phyloP scores from a whole-genome alignment of 2,888 invertebrate genomes.

The Sminthurides aquaticus region DNA sequence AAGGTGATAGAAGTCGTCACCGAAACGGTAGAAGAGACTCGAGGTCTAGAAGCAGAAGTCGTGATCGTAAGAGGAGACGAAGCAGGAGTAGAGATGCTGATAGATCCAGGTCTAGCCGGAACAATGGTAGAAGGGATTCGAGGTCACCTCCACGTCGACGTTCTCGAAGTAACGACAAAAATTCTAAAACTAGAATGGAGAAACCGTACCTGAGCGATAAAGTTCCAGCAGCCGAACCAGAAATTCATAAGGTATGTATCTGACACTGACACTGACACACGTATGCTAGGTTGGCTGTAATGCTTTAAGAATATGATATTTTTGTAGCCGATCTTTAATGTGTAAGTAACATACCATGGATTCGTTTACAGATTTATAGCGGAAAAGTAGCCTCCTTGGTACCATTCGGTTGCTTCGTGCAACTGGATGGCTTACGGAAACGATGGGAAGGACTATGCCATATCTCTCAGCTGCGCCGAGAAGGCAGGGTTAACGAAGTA shows the following conservation, averaged over 20 bases:
- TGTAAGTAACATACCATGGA: no score
- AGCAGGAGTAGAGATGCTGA: slow-evolving; percentile 40
- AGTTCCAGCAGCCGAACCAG: slow-evolving; percentile 50
- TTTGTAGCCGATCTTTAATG: no score
- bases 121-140: slow-evolving; percentile 27
- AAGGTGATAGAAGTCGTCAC: slow-evolving; percentile 44
- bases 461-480: slow-evolving; percentile 85
- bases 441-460: slow-evolving; percentile 95
- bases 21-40: slow-evolving; percentile 36
- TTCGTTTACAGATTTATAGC: no score
- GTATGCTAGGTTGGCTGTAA: no score
- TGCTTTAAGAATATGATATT: no score
- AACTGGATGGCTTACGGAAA: slow-evolving; percentile 80
- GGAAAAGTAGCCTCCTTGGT: slow-evolving; percentile 93
- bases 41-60: slow-evolving; percentile 14
- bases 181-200: slow-evolving; percentile 29
- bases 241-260: slow-evolving; percentile 48
- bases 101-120: slow-evolving; percentile 26
- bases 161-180: slow-evolving; percentile 41
- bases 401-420: slow-evolving; percentile 97
- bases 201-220: slow-evolving; percentile 40
- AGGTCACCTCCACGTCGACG: slow-evolving; percentile 16
- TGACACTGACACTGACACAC: no score
- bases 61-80: slow-evolving; percentile 33
- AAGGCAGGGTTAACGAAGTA: slow-evolving; percentile 89